phyloP scores from a whole-genome alignment of 2,113 vertebrate genomes.

The Microcebus ravelobensis region DNA sequence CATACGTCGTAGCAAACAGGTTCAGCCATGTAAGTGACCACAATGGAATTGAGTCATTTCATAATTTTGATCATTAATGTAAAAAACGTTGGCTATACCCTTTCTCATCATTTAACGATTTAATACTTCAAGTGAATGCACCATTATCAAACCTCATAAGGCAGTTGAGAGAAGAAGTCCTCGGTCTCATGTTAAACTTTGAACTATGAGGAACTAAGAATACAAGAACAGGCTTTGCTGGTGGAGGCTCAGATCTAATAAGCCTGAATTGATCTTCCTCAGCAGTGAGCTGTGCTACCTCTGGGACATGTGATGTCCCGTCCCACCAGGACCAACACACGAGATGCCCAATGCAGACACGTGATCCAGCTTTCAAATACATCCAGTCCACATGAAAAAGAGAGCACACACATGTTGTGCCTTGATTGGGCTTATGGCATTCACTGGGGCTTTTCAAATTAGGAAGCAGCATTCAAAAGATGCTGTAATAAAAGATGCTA shows the following conservation, averaged over 20 bases:
- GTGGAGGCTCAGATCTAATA: not conserved
- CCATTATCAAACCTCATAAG: not conserved
- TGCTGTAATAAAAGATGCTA: not conserved
- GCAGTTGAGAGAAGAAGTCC: not conserved
- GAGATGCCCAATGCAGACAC: not conserved
- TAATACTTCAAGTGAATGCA: not conserved
- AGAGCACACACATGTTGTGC: accelerated
- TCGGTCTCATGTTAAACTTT: not conserved
- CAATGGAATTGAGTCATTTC: not conserved
- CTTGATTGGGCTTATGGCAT: not conserved
- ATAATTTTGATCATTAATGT: not conserved
- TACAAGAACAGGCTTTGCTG: not conserved
- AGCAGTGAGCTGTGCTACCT: not conserved
- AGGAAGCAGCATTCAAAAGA: not conserved
- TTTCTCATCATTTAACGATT: not conserved
- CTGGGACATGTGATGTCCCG: not conserved
- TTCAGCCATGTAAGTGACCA: too few relatives aligned
- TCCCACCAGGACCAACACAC: not conserved
- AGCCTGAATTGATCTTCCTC: not conserved
- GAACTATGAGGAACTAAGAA: not conserved
- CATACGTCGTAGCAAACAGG: not conserved
- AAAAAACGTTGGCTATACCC: not conserved
- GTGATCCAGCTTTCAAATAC: not conserved
- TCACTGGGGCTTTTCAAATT: not conserved
- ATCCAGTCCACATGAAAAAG: not conserved